phyloP scores from a whole-genome alignment of 2,888 invertebrate genomes.

The Cantharis flavilabris region DNA sequence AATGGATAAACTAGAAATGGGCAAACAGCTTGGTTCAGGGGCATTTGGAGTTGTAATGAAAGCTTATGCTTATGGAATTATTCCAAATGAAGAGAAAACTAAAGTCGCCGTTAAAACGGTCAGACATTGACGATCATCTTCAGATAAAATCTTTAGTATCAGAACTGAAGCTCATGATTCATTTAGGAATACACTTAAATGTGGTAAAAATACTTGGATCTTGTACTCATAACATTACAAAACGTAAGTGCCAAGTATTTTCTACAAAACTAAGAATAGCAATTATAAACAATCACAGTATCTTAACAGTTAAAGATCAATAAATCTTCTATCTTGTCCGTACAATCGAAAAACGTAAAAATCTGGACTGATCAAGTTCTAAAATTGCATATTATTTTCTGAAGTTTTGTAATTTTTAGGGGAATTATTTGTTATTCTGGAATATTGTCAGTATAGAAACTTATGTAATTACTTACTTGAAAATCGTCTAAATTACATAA shows the following conservation, averaged over 20 bases:
- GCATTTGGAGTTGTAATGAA: conserved; percentile 90
- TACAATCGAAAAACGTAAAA: no score
- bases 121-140: conserved; percentile 78
- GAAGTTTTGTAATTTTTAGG: conserved; percentile 58
- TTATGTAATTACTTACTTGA: conserved; percentile 85
- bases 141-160: conserved; percentile 87
- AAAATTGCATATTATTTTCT: background rate
- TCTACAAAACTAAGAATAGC: no score
- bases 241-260: conserved; percentile 65
- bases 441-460: conserved; percentile 92
- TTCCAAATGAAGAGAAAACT: conserved; percentile 72
- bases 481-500: conserved; percentile 80
- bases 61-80: conserved; percentile 79
- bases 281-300: no score
- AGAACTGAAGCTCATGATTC: conserved; percentile 94
- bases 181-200: conserved; percentile 92
- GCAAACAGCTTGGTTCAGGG: conserved; percentile 70
- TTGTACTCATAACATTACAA: conserved; percentile 86
- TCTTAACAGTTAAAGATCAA: no score
- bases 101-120: conserved; percentile 96
- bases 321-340: no score
- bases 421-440: conserved; percentile 90
- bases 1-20: conserved; percentile 77
- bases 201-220: conserved; percentile 93
- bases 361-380: no score